Evolutionary conservation across 2,113 vertebrate species (phyloP), one percentile per base, ranked within the genome.

Genomic region (Tautogolabrus adspersus): DNA sequence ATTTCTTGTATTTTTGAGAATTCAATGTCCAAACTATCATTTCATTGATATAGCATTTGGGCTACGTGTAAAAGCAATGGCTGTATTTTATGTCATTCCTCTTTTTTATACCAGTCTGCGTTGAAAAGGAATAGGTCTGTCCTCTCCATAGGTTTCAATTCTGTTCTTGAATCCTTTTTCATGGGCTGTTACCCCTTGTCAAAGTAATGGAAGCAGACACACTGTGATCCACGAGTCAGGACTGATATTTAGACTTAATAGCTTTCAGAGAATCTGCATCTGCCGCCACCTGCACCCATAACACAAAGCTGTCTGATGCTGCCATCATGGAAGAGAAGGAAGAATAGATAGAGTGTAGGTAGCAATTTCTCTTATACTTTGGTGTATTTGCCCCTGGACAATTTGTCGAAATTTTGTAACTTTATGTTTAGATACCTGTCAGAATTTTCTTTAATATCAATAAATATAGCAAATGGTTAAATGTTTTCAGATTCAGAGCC

Each of bases 161-260:
- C 59, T 75, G 65, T 54, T 58, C 9, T 58, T 54, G 26, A 69
- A 77, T 40, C 40, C 30, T 0, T 66, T 76, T 86, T 81, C 59
- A 57, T 59, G 63, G 34, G 15, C 62, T 82, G 81, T 64, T 84
- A 84, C 62, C 66, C 68, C 46, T 44, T 38, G 77, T 88, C 82
- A 83, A 42, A 73, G 63, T 90, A 91, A 94, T 87, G 81, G 87
- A 94, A 76, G 79, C 71, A 76, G 89, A 86, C 91, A 92, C 81
- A 86, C 82, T 68, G 84, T 77, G 81, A 93, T 87, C 62, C 82
- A 52, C n/a, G 57, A 82, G 78, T 89, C 86, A 86, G 56, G 62
- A 81, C 71, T 89, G 86, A 93, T 89, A 89, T 93, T 85, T 82
- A 79, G 62, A 90, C 83, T 89, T 92, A 92, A 94, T 94, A 78